Evolutionary conservation across 1,140 invertebrate species (phyloP).

Genomic region (Microvelia longipes): DNA sequence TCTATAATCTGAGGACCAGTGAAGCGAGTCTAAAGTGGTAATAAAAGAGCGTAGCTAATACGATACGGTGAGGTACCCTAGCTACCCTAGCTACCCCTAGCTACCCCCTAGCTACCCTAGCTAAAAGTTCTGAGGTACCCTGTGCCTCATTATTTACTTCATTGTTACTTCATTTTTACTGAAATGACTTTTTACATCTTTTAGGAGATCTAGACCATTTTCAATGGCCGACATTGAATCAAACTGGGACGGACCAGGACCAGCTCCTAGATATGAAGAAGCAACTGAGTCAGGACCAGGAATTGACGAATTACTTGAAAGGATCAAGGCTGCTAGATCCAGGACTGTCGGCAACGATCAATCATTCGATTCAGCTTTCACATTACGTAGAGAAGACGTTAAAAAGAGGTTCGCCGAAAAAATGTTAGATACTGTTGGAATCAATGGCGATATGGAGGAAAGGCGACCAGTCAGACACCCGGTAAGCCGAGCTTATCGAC

Average conservation of each 20-base stretch:
- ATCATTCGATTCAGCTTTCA: constrained; percentile 10
- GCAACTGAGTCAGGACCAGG: constrained; percentile 6
- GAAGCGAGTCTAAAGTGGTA: too few relatives aligned
- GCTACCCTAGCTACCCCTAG: too few relatives aligned
- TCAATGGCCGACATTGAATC: neutral
- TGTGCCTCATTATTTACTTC: too few relatives aligned
- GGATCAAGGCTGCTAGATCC: constrained; percentile 9
- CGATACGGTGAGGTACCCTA: too few relatives aligned
- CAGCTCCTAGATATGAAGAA: neutral
- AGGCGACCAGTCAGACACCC: neutral
- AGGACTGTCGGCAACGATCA: neutral
- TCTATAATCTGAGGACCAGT: too few relatives aligned
- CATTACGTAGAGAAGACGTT: constrained; percentile 9
- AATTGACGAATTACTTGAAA: constrained; percentile 1
- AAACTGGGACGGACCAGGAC: neutral
- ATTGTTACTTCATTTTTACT: too few relatives aligned
- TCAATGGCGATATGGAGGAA: constrained; percentile 5
- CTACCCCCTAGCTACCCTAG: too few relatives aligned
- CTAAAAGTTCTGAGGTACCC: too few relatives aligned
- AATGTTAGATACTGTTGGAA: constrained; percentile 14
- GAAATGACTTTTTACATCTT: too few relatives aligned
- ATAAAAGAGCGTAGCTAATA: too few relatives aligned
- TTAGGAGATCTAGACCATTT: neutral
- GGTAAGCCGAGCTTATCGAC: neutral
- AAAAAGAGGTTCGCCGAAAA: constrained; percentile 12